phyloP scores from a whole-genome alignment of 2,888 invertebrate species.

The Leistus spinibarbis region DNA sequence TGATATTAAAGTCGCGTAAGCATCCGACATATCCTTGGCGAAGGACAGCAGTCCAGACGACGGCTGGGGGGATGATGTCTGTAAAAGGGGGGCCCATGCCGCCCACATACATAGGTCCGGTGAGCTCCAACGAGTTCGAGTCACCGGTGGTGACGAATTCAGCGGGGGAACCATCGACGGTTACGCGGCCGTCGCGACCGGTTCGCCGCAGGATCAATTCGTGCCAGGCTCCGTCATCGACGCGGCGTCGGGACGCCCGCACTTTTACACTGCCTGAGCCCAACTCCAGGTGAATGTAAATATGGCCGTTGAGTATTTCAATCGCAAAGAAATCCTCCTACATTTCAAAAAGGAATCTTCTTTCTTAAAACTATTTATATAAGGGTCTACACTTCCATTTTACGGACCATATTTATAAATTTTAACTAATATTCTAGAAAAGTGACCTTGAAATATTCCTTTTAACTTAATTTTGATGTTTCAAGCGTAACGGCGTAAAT shows the following conservation, averaged over 20 bases:
- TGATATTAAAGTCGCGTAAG: conserved; percentile 85
- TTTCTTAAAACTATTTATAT: no score
- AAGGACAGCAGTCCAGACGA: conserved; percentile 88
- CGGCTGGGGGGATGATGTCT: conserved; percentile 78
- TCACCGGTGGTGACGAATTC: conserved; percentile 89
- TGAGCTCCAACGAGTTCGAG: conserved; percentile 85
- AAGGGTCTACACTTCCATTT: no score
- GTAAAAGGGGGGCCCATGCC: conserved; percentile 84
- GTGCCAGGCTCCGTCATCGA: conserved; percentile 94
- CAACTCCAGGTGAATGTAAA: conserved; percentile 90
- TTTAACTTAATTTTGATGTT: no score
- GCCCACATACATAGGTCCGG: conserved; percentile 87
- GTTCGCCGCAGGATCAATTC: conserved; percentile 83
- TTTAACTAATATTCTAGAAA: no score
- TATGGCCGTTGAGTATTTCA: conserved; percentile 91
- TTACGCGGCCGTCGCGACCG: conserved; percentile 83
- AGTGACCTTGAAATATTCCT: no score
- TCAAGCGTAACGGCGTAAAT: no score
- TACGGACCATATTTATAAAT: no score
- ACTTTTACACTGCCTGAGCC: conserved; percentile 90
- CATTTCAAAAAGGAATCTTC: no score
- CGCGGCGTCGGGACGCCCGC: conserved; percentile 77
- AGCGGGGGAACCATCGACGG: conserved; percentile 87
- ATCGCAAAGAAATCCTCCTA: conserved; percentile 83
- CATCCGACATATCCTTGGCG: conserved; percentile 94